Evolutionary conservation across 2,888 invertebrate genomes (phyloP), one percentile per base, ranked within the genome.

Genomic region (Nesidiocoris tenuis): DNA sequence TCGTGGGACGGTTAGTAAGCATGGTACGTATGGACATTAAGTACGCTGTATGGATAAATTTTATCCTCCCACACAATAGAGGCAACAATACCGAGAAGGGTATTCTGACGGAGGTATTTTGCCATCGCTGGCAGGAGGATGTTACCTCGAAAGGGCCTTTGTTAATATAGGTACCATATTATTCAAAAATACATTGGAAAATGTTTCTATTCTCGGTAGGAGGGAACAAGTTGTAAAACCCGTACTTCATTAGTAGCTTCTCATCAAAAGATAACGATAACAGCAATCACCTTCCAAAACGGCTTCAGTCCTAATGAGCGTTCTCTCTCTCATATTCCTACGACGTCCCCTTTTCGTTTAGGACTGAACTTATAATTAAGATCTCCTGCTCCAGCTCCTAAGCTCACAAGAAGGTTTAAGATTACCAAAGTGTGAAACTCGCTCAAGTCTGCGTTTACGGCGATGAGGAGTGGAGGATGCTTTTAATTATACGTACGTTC

Each of bases 321-420:
- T 39, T 39, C 39, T 39, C 39, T 39, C 5, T 39, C 39, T 3
- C 39, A 39, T 39, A 39, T 39, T 39, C 39, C 39, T 3, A 39
- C 39, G 39, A 39, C 39, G 39, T 39, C 39, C 12, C 39, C 39
- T 12, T 39, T 39, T 39, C 39, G 39, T 39, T 39, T 12, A 39
- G n/a, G 39, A 39, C 66, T 12, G 66, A 66, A 66, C 9, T 66
- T 66, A 66, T 66, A 66, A 66, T 66, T 66, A 66, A 66, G 66
- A 66, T 54, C 54, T 64, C 17, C 66, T 54, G 39, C 54, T 18
- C 16, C 39, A 39, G 5, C 39, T 39, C 12, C 39, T n/a, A 39
- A 39, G 39, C 39, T 39, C 12, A n/a, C n/a, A n/a, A 5, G 12
- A 16, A 66, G 66, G 66, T 66, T 66, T 66, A 54, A 66, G 66